phyloP scores from a whole-genome alignment of 2,113 vertebrate genomes.

The Turnix velox region DNA sequence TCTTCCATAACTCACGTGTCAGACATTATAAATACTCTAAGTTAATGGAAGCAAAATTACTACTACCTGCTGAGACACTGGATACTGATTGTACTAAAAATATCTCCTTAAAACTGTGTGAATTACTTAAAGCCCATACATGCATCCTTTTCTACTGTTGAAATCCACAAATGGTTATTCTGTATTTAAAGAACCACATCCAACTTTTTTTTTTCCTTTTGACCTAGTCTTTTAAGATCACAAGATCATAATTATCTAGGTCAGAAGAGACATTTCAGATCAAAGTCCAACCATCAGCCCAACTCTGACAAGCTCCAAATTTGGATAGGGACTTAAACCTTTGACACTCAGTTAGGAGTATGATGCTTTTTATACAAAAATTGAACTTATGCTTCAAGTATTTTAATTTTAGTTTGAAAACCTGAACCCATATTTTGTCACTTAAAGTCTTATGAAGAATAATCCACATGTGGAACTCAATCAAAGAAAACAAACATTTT shows the following conservation, averaged over 20 bases:
- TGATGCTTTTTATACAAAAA: neutral
- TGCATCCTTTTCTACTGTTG: neutral
- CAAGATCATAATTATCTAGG: too few species aligned
- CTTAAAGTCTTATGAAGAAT: slow-evolving; percentile 56
- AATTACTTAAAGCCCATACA: neutral
- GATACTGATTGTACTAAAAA: neutral
- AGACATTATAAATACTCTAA: neutral
- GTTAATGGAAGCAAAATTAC: neutral
- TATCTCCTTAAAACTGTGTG: neutral
- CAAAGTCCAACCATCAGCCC: too few species aligned
- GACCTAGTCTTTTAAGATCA: too few species aligned
- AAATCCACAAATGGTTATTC: neutral
- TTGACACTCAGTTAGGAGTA: too few species aligned
- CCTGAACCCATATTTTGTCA: neutral
- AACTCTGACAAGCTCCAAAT: too few species aligned
- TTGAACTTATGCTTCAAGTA: neutral
- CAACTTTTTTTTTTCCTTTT: neutral
- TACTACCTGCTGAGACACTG: neutral
- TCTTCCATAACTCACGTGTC: neutral
- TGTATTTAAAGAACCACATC: neutral
- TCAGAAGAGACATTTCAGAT: too few species aligned
- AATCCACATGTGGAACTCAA: neutral
- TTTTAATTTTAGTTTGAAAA: slow-evolving; percentile 5
- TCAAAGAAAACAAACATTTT: slow-evolving; percentile 49
- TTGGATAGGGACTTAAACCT: too few species aligned